These are phyloP conservation scores for Embidobia sp. DNA, from an alignment of 2,888 invertebrate genomes.

Conservation along the genomic window DNA sequence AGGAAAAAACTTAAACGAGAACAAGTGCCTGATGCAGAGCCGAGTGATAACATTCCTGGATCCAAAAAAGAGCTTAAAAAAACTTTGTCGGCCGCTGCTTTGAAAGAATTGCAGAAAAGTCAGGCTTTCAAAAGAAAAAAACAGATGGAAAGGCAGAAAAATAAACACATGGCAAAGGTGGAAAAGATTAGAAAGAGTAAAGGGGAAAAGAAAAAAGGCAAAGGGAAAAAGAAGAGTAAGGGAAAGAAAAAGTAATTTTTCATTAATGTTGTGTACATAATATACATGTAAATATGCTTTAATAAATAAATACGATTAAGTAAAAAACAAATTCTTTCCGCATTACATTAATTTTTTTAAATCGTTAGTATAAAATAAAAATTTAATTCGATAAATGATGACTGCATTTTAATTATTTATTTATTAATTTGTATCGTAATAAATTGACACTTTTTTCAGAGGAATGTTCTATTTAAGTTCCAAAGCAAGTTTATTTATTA, in stretches of 20 bases:
- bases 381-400: too few species aligned
- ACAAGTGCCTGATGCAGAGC: slow-evolving; percentile 69
- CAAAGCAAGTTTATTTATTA: neutral
- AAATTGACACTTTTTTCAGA: too few species aligned
- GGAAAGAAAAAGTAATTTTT: slow-evolving; percentile 27
- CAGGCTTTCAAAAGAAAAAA: slow-evolving; percentile 90
- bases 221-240: slow-evolving; percentile 73
- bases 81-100: slow-evolving; percentile 87
- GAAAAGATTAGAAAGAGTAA: slow-evolving; percentile 25
- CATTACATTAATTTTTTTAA: too few species aligned
- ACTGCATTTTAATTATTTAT: too few species aligned
- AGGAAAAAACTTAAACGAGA: slow-evolving; percentile 57
- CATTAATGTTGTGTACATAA: too few species aligned
- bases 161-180: slow-evolving; percentile 83
- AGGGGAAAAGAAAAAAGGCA: slow-evolving; percentile 46
- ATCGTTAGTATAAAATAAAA: too few species aligned
- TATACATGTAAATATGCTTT: slow-evolving; percentile 3
- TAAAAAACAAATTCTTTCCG: too few species aligned
- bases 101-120: slow-evolving; percentile 89
- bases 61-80: slow-evolving; percentile 88
- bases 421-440: too few species aligned
- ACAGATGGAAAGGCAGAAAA: slow-evolving; percentile 86
- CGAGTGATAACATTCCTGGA: slow-evolving; percentile 68
- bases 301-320: neutral
- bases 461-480: too few species aligned